These are phyloP conservation scores for Gadopsis bispinosus DNA, from an alignment of 2,797 vertebrate genomes.

Conservation along the genomic window DNA sequence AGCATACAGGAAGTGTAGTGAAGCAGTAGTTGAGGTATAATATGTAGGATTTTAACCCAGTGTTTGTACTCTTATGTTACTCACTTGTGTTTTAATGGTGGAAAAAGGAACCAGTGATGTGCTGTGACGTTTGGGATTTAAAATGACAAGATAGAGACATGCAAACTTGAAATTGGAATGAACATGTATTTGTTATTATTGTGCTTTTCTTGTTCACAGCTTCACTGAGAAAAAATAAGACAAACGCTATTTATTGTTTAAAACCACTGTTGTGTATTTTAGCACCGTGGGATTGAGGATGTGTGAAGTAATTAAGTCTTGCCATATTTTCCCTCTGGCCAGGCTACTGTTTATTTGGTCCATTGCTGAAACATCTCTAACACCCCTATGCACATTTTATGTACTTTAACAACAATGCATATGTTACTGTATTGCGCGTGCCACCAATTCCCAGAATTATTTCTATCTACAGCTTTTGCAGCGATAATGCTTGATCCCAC, in stretches of 20 bases:
- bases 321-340: slow-evolving; percentile 11
- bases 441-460: not conserved
- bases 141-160: slow-evolving; percentile 47
- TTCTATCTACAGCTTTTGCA: not conserved
- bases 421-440: slow-evolving; percentile 7
- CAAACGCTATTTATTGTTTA: slow-evolving; percentile 75
- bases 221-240: slow-evolving; percentile 32
- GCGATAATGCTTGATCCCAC: not conserved
- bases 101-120: slow-evolving; percentile 68
- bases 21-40: slow-evolving; percentile 54
- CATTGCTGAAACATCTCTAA: slow-evolving; percentile 27
- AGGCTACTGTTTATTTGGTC: slow-evolving; percentile 21
- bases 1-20: slow-evolving; percentile 71
- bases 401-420: slow-evolving; percentile 9
- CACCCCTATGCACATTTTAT: not conserved
- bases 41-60: slow-evolving; percentile 65
- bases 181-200: slow-evolving; percentile 44
- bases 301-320: slow-evolving; percentile 37
- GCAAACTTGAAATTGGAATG: slow-evolving; percentile 75
- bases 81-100: slow-evolving; percentile 58
- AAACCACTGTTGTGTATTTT: slow-evolving; percentile 68
- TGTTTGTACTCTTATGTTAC: slow-evolving; percentile 66
- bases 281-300: slow-evolving; percentile 37
- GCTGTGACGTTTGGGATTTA: slow-evolving; percentile 73
- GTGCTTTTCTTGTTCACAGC: slow-evolving; percentile 26